phyloP scores from a whole-genome alignment of 2,797 vertebrate genomes.

The Aplochiton taeniatus region DNA sequence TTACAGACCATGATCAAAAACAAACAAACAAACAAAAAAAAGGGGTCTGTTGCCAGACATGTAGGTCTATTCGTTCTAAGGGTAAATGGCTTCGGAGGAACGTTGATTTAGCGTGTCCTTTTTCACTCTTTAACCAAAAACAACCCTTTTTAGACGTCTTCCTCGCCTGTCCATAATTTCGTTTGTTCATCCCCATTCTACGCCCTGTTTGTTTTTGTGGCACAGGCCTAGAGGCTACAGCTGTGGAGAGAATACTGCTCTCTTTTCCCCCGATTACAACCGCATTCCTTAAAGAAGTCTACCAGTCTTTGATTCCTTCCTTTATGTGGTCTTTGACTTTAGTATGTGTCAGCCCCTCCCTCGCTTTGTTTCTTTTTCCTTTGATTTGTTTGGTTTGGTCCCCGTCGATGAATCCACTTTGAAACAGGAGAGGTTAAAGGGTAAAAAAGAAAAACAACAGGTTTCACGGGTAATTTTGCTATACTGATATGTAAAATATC shows the following conservation, averaged over 20 bases:
- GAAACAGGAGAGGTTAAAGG: slow-evolving; percentile 69
- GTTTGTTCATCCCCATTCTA: slow-evolving; percentile 65
- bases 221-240: slow-evolving; percentile 55
- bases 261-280: slow-evolving; percentile 78
- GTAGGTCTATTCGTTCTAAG: slow-evolving; percentile 5
- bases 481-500: slow-evolving; percentile 64
- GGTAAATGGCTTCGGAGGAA: slow-evolving; percentile 40
- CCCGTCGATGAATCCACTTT: slow-evolving; percentile 80
- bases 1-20: neutral
- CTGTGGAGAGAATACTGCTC: slow-evolving; percentile 78
- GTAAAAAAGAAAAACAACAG: slow-evolving; percentile 52
- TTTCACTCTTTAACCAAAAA: slow-evolving; percentile 46
- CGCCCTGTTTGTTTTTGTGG: slow-evolving; percentile 81
- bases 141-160: slow-evolving; percentile 58
- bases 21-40: slow-evolving; percentile 44
- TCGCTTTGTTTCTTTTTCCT: slow-evolving; percentile 74
- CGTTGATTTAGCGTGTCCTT: slow-evolving; percentile 71
- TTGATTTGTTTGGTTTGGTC: slow-evolving; percentile 67
- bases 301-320: slow-evolving; percentile 75
- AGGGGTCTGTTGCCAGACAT: neutral
- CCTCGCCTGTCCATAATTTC: slow-evolving; percentile 73
- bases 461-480: slow-evolving; percentile 75
- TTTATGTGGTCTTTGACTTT: slow-evolving; percentile 74
- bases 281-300: slow-evolving; percentile 70
- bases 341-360: slow-evolving; percentile 78